These are phyloP conservation scores for Muricea muricata DNA, from an alignment of 92 coral and sea anemone species.

Conservation along the genomic window DNA sequence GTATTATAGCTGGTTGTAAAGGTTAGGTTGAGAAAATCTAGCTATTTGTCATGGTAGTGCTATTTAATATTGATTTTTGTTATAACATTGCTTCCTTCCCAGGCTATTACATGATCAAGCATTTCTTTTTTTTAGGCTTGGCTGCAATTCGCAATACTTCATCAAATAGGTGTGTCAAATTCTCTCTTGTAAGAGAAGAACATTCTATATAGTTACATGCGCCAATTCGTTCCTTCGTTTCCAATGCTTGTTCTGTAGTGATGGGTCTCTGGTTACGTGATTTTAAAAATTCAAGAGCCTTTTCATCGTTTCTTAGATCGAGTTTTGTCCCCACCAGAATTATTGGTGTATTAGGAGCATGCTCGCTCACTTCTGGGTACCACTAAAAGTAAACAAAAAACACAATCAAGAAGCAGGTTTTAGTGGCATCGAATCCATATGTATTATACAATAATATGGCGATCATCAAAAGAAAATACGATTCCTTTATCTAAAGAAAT, in stretches of 20 bases:
- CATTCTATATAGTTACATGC: conserved; percentile 92
- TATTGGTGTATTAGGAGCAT: conserved; percentile 92
- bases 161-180: conserved; percentile 88
- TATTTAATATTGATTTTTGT: too few relatives aligned
- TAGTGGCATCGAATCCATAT: too few relatives aligned
- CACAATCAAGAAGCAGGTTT: too few relatives aligned
- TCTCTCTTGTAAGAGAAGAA: conserved; percentile 95
- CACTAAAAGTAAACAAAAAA: conserved; percentile 74
- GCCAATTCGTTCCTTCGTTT: conserved; percentile 81
- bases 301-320: conserved; percentile 95
- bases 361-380: conserved; percentile 99
- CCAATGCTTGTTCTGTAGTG: conserved; percentile 75
- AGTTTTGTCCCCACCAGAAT: conserved; percentile 96
- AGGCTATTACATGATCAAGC: neutral
- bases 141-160: conserved; percentile 84
- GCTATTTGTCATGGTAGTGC: too few relatives aligned
- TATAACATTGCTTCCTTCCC: too few relatives aligned
- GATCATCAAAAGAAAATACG: too few relatives aligned
- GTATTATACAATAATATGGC: too few relatives aligned
- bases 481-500: too few relatives aligned
- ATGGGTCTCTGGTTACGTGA: conserved; percentile 84
- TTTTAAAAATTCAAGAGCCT: conserved; percentile 83
- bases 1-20: too few relatives aligned
- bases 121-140: conserved; percentile 66
- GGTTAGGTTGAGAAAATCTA: too few relatives aligned